phyloP scores from a whole-genome alignment of 2,888 invertebrate genomes.

The Argyresthia goedartella region DNA sequence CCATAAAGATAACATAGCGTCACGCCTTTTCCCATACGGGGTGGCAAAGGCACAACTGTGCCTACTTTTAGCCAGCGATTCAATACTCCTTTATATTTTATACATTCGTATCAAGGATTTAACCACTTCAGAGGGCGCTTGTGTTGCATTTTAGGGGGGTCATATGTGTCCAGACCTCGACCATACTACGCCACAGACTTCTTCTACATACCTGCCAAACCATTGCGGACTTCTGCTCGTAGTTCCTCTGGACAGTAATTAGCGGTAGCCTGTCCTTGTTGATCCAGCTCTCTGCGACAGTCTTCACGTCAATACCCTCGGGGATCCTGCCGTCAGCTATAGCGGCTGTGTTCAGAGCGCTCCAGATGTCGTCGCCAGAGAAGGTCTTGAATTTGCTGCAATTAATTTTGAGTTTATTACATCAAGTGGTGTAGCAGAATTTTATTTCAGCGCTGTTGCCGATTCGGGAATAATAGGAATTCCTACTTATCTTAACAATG shows the following conservation, averaged over 20 bases:
- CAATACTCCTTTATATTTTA: too few species aligned
- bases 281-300: constrained; percentile 87
- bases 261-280: constrained; percentile 84
- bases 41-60: too few species aligned
- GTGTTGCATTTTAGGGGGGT: too few species aligned
- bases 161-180: too few species aligned
- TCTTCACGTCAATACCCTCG: constrained; percentile 68
- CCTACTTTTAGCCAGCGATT: too few species aligned
- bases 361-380: constrained; percentile 85
- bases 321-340: constrained; percentile 65
- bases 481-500: neutral
- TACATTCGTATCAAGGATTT: too few species aligned
- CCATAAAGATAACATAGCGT: too few species aligned
- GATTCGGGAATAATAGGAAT: neutral
- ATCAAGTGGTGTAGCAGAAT: too few species aligned
- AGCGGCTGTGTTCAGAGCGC: constrained; percentile 77
- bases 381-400: constrained; percentile 79
- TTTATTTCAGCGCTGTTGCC: too few species aligned
- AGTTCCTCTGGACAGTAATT: constrained; percentile 78
- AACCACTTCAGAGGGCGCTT: too few species aligned
- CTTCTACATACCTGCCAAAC: constrained; percentile 70
- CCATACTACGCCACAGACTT: too few species aligned
- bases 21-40: too few species aligned
- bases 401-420: constrained; percentile 4
- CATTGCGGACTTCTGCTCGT: constrained; percentile 71